These are phyloP conservation scores for Gymnobelideus leadbeateri DNA, from an alignment of 2,113 vertebrate genomes.

Conservation along the genomic window DNA sequence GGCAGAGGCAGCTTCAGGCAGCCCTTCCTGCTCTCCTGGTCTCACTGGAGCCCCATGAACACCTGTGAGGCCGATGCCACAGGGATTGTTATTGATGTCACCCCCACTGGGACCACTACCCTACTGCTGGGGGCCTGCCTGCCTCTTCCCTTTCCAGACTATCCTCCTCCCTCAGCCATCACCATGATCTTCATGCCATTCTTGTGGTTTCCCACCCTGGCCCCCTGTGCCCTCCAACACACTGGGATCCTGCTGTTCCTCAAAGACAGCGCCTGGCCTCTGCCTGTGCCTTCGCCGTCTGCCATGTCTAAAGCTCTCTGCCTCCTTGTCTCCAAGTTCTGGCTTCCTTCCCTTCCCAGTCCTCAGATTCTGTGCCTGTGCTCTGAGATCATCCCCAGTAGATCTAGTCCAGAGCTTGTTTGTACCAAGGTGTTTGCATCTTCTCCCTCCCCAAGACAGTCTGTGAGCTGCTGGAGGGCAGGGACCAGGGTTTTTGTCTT, in stretches of 20 bases:
- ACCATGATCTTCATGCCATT: too few relatives aligned
- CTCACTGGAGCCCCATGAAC: neutral
- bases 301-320: neutral
- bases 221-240: too few relatives aligned
- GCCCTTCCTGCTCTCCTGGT: neutral
- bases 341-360: neutral
- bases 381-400: neutral
- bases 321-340: neutral
- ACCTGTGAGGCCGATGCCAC: too few relatives aligned
- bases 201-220: neutral
- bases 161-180: too few relatives aligned
- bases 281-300: too few relatives aligned
- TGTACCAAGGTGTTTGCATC: too few relatives aligned
- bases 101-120: neutral
- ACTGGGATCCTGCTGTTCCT: too few relatives aligned
- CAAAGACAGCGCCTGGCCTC: too few relatives aligned
- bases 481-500: neutral
- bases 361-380: neutral
- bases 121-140: too few relatives aligned
- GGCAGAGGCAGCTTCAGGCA: too few relatives aligned
- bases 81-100: too few relatives aligned
- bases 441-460: neutral
- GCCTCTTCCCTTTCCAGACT: too few relatives aligned
- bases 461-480: neutral
- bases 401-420: neutral